Percentiles rank a stretch among this genome's conserved stretches.
These are phyloP conservation scores for Shargacucullia verbasci DNA, from an alignment of 2,888 invertebrate species.

Conservation along the genomic window DNA sequence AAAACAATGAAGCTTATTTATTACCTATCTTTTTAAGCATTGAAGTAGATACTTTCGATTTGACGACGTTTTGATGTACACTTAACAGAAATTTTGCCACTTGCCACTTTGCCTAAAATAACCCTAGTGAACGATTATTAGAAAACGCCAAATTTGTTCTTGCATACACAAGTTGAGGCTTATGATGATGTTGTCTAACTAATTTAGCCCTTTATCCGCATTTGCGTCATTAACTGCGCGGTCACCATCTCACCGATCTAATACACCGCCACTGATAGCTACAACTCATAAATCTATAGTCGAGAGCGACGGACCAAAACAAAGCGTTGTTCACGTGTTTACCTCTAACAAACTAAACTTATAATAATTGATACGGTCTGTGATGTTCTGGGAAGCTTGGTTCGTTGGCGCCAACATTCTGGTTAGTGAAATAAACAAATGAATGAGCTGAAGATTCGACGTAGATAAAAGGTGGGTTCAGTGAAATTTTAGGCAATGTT, in stretches of 20 bases:
- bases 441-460: conserved; percentile 49
- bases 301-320: conserved; percentile 49
- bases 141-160: too few species aligned
- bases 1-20: too few species aligned
- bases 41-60: too few species aligned
- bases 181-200: too few species aligned
- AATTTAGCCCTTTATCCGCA: background rate
- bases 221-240: background rate
- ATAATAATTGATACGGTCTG: conserved; percentile 57
- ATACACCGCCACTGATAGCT: conserved; percentile 19
- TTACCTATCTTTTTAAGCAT: too few species aligned
- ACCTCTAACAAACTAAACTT: conserved; percentile 53
- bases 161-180: too few species aligned
- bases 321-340: conserved; percentile 49
- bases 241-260: conserved; percentile 9
- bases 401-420: conserved; percentile 66
- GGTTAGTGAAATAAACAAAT: conserved; percentile 61
- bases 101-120: too few species aligned
- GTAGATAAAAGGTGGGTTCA: conserved; percentile 47
- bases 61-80: too few species aligned
- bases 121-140: too few species aligned
- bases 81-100: too few species aligned
- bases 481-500: conserved; percentile 5
- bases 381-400: conserved; percentile 61
- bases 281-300: conserved; percentile 38